phyloP scores from a whole-genome alignment of 2,888 invertebrate genomes.

The Amphipyra tragopoginis region DNA sequence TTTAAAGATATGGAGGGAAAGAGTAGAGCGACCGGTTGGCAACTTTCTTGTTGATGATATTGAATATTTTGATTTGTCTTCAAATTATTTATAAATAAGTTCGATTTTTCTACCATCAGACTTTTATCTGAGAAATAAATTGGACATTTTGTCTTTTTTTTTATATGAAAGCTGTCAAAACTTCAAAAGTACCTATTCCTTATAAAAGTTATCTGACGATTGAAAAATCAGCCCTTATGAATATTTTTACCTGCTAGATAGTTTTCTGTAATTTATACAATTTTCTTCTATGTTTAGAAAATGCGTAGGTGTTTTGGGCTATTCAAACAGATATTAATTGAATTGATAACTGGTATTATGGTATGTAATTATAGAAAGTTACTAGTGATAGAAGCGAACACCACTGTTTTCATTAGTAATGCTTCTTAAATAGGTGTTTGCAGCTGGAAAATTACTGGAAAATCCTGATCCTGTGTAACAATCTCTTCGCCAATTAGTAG shows the following conservation, averaged over 20 bases:
- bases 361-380: constrained; percentile 43
- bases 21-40: constrained; percentile 37
- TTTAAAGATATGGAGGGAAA: constrained; percentile 27
- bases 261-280: neutral
- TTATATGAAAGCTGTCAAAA: no score
- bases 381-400: constrained; percentile 19
- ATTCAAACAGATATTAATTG: constrained; percentile 33
- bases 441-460: constrained; percentile 34
- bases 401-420: constrained; percentile 22
- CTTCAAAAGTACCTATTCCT: no score
- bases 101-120: no score
- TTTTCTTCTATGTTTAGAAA: constrained; percentile 7
- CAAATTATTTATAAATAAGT: neutral
- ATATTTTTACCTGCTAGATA: no score
- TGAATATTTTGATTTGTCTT: constrained; percentile 24
- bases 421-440: neutral
- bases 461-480: constrained; percentile 26
- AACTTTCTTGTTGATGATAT: constrained; percentile 1
- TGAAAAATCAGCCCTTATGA: no score
- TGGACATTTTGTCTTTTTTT: no score
- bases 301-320: constrained; percentile 1
- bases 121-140: no score
- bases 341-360: constrained; percentile 19
- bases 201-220: no score
- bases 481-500: constrained; percentile 12